Evolutionary conservation across 2,113 vertebrate genomes (phyloP).

Genomic region (Cephalopterus ornatus): DNA sequence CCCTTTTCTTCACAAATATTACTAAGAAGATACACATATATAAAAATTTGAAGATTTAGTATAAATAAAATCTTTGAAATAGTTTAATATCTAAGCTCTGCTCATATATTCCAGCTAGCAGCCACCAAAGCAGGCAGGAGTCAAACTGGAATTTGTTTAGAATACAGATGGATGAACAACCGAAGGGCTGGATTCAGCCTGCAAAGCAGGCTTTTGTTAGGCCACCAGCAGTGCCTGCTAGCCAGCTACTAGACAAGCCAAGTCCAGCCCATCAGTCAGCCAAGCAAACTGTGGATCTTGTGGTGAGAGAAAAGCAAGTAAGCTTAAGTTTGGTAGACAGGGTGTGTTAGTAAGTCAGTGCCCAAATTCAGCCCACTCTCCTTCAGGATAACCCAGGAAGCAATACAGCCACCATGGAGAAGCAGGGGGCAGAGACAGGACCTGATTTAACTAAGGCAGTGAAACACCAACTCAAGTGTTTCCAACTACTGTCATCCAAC

Average conservation of each 20-base stretch:
- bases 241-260: not conserved
- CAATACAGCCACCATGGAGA: not conserved
- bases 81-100: not conserved
- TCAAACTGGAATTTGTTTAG: conserved; percentile 8
- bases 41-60: not conserved
- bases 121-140: not conserved
- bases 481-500: not conserved
- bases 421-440: not conserved
- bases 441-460: not conserved
- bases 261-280: not conserved
- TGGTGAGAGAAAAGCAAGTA: not conserved
- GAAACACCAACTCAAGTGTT: not conserved
- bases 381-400: not conserved
- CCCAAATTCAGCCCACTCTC: not conserved
- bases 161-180: not conserved
- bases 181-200: not conserved
- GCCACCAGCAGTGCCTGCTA: not conserved
- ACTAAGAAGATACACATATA: not conserved
- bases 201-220: conserved; percentile 22
- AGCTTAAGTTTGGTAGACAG: not conserved
- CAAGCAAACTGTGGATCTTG: not conserved
- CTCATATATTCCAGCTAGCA: not conserved
- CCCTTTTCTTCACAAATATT: not conserved
- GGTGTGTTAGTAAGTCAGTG: not conserved
- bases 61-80: not conserved